Percentiles rank a stretch among this genome's conserved stretches.
phyloP scores from a whole-genome alignment of 2,113 vertebrate genomes.

The Equus przewalskii region DNA sequence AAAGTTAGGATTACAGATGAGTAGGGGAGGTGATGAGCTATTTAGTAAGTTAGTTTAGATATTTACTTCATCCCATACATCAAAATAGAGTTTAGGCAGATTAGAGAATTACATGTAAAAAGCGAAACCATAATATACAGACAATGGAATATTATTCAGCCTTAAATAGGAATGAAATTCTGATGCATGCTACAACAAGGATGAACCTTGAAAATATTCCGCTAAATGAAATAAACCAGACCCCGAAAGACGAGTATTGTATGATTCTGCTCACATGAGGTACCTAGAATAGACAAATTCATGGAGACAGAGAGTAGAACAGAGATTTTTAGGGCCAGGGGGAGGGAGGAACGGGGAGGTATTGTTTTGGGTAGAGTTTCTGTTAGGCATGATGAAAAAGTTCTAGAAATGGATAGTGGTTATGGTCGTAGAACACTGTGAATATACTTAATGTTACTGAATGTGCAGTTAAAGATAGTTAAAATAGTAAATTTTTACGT shows the following conservation, averaged over 20 bases:
- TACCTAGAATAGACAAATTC: no score
- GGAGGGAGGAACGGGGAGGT: no score
- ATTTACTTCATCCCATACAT: not conserved
- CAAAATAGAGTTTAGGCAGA: not conserved
- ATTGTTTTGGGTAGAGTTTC: no score
- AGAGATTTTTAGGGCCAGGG: no score
- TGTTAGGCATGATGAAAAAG: no score
- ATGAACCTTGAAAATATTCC: no score
- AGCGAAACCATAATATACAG: not conserved
- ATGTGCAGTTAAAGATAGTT: not conserved
- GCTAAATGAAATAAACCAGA: no score
- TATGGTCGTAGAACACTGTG: not conserved
- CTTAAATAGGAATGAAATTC: not conserved
- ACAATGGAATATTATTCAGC: not conserved
- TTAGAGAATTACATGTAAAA: not conserved
- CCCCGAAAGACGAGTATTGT: no score
- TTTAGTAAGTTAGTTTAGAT: not conserved
- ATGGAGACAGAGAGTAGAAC: no score
- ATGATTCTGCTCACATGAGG: no score
- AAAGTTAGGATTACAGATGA: not conserved
- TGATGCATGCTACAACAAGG: not conserved
- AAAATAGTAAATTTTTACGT: not conserved
- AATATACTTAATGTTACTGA: not conserved
- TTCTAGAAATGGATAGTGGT: not conserved
- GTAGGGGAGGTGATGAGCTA: not conserved